Percentiles rank a stretch among this genome's conserved stretches.
Evolutionary conservation across 92 coral and sea anemone species (phyloP).

Genomic region (Palythoa caribaeorum): DNA sequence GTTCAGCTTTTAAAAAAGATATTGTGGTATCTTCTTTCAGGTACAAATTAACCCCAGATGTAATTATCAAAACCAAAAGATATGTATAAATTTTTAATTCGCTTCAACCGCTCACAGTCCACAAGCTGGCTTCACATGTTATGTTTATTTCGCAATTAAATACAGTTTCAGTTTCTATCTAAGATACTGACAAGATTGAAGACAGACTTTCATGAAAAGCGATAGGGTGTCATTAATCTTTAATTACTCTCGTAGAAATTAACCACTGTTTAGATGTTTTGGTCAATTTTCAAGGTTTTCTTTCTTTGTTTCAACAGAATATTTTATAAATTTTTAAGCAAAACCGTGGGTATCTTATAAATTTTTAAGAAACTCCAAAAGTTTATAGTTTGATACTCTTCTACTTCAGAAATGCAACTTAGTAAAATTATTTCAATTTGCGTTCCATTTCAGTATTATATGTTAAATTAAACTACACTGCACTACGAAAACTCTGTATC

Average conservation of each 20-base stretch:
- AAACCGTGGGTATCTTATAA: conserved; percentile 14
- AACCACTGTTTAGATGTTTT: conserved; percentile 29
- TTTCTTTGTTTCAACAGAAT: neutral
- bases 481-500: neutral
- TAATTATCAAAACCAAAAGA: neutral
- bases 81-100: conserved; percentile 29
- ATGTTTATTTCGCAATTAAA: conserved; percentile 18
- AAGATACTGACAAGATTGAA: conserved; percentile 29
- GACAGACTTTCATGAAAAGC: conserved; percentile 26
- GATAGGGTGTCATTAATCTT: conserved; percentile 43
- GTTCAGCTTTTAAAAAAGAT: neutral
- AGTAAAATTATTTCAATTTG: neutral
- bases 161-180: conserved; percentile 47
- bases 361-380: conserved; percentile 7
- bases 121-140: conserved; percentile 10
- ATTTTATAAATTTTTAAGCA: neutral
- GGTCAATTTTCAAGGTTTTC: conserved; percentile 12
- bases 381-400: conserved; percentile 29
- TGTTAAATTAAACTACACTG: neutral
- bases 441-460: neutral
- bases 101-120: neutral
- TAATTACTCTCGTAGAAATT: conserved; percentile 42
- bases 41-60: neutral
- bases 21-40: conserved; percentile 21
- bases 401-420: conserved; percentile 6